Percentiles rank a stretch among this genome's conserved stretches.
phyloP scores from a whole-genome alignment of 92 coral and sea anemone species.

The Paragorgia papillata region DNA sequence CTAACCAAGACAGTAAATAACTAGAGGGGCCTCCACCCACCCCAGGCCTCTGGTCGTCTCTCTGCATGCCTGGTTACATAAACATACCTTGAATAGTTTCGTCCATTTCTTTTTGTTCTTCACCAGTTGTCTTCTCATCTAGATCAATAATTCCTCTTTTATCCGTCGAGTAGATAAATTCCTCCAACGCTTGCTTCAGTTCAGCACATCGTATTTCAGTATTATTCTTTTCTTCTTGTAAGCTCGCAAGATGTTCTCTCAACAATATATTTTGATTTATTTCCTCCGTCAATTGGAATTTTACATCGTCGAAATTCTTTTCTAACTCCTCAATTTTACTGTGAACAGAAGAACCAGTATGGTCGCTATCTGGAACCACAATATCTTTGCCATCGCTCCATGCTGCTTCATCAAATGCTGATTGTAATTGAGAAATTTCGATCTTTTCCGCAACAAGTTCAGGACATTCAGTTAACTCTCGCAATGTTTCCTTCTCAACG shows the following conservation, averaged over 20 bases:
- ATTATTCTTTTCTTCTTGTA: constrained; percentile 66
- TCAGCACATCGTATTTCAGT: constrained; percentile 50
- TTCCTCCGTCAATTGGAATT: constrained; percentile 21
- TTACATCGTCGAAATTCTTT: constrained; percentile 14
- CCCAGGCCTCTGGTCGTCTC: too few relatives aligned
- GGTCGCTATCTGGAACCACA: neutral
- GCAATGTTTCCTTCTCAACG: neutral
- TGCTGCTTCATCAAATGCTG: neutral
- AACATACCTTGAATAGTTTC: constrained; percentile 58
- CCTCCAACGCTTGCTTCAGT: constrained; percentile 89
- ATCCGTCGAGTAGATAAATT: constrained; percentile 89
- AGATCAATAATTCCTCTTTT: constrained; percentile 54
- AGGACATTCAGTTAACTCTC: neutral
- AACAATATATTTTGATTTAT: constrained; percentile 45
- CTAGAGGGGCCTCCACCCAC: too few relatives aligned
- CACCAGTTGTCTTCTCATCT: constrained; percentile 2
- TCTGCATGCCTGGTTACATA: too few relatives aligned
- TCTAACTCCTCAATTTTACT: neutral
- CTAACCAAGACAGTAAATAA: too few relatives aligned
- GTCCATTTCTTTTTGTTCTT: constrained; percentile 20
- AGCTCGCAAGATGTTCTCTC: constrained; percentile 55
- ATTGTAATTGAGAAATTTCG: neutral
- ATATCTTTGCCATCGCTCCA: neutral
- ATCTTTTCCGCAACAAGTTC: neutral
- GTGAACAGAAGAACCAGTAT: neutral